Conservation (phyloP, 1,140 invertebrate genomes). For the Rhopalosiphum maidis region DNA sequence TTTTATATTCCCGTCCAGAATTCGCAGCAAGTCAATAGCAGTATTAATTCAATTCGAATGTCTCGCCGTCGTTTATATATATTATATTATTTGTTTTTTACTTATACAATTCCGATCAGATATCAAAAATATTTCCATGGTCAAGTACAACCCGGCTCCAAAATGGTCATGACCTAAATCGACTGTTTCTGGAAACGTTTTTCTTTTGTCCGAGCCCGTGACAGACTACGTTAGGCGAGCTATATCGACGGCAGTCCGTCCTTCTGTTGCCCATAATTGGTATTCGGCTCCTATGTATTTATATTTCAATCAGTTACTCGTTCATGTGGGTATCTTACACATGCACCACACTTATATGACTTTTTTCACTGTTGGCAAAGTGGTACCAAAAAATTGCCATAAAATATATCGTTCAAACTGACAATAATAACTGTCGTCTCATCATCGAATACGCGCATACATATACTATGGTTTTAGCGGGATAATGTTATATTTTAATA, state of each 20-base stretch:
- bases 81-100: background rate
- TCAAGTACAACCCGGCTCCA: background rate
- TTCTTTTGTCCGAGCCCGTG: background rate
- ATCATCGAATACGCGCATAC: background rate
- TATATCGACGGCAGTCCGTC: background rate
- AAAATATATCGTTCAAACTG: background rate
- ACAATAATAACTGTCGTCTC: background rate
- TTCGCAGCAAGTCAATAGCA: background rate
- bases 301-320: background rate
- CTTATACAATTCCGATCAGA: background rate
- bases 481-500: background rate
- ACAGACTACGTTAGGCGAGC: background rate
- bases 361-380: background rate
- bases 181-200: background rate
- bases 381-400: background rate
- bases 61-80: background rate
- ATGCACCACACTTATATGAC: background rate
- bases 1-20: background rate
- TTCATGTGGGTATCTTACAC: background rate
- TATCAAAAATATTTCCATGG: background rate
- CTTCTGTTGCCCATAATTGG: slow-evolving; percentile 33
- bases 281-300: background rate
- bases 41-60: background rate
- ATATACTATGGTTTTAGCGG: background rate
- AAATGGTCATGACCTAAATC: slow-evolving; percentile 24